Evolutionary conservation across 2,113 vertebrate species (phyloP), one percentile per base, ranked within the genome.

Genomic region (Asarcornis scutulata): DNA sequence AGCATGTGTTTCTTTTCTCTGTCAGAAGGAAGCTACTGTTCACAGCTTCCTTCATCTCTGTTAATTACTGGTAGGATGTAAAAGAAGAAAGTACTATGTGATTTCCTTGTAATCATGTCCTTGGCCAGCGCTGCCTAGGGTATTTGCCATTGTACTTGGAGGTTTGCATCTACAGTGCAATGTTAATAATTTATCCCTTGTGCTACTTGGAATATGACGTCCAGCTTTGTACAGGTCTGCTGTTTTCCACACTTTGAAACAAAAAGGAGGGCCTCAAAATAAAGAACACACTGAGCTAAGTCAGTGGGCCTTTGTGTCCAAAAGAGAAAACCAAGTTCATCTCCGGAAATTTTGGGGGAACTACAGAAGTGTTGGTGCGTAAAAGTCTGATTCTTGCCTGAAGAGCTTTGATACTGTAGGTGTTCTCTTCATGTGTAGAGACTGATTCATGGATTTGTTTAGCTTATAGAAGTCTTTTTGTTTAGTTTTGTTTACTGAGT

Each of bases 51-150:
- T 88, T 95, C 27, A 56, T 81, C 68, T 86, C 15, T 56, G 29
- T 73, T 93, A 88, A 83, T 89, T 95, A 69, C 67, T 73, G 27
- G 18, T 77, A 25, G 31, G 80, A 83, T 92, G 80, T 81, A 78
- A 88, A 91, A 63, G 46, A 74, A 86, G 52, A 93, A 67, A 80
- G 64, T 92, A 86, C 31, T 25, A 3, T 21, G 20, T 52, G 78
- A 63, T 86, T 76, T 84, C 14, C 22, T 62, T 90, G 63, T 72
- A 68, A 60, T 79, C 52, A 31, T 38, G 48, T 68, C 42, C 20
- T 55, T 86, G 75, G 18, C 50, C 68, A 66, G 29, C 1, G 1
- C 53, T 79, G 53, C 66, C 27, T 62, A 13, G 27, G 40, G 38
- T 72, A 22, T 86, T 56, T 83, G n/a, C 68, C 26, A 9, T 81